Conservation (phyloP, 2,797 vertebrate species). For the Periparus ater region DNA sequence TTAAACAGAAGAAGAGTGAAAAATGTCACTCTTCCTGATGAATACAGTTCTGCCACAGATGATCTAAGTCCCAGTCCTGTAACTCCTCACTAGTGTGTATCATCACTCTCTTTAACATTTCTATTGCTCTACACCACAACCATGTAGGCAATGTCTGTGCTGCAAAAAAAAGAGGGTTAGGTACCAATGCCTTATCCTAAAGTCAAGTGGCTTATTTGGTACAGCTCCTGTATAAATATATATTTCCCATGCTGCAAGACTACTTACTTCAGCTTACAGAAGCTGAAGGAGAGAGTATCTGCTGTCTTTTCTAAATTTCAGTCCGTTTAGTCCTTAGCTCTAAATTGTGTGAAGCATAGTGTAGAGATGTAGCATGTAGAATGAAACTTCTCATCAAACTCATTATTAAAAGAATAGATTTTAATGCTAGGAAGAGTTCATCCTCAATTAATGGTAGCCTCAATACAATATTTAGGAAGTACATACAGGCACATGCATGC, state of each 20-base stretch:
- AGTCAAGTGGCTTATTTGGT: not conserved
- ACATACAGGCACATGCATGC: fast-evolving
- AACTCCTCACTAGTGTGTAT: not conserved
- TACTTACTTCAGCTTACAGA: not conserved
- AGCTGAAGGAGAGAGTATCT: not conserved
- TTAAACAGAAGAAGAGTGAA: not conserved
- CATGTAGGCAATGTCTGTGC: not conserved
- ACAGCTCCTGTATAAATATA: not conserved
- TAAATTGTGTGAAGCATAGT: not conserved
- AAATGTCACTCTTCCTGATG: not conserved
- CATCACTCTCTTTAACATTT: not conserved
- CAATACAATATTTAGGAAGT: not conserved
- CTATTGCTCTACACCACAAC: not conserved
- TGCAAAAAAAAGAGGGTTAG: not conserved
- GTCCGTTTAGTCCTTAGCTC: not conserved
- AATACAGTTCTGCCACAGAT: not conserved
- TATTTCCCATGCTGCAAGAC: not conserved
- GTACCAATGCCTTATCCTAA: not conserved
- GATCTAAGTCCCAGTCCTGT: not conserved
- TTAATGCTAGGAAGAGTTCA: not conserved
- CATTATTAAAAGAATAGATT: not conserved
- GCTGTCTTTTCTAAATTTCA: not conserved
- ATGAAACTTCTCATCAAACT: not conserved
- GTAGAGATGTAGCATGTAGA: not conserved
- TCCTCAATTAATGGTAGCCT: not conserved